phyloP scores from a whole-genome alignment of 1,140 invertebrate genomes.

The Tetragonula clypearis region DNA sequence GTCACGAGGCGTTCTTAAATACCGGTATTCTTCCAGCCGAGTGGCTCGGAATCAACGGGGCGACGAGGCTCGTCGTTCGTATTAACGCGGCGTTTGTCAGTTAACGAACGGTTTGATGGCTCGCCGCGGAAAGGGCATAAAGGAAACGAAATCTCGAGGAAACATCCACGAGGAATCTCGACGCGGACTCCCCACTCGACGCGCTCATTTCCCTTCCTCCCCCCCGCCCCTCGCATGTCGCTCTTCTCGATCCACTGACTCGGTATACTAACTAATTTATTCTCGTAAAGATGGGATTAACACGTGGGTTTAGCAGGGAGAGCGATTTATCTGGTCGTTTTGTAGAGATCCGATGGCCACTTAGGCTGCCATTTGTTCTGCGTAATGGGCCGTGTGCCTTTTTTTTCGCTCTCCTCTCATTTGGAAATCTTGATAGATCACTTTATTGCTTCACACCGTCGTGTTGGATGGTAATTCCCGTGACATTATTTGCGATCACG shows the following conservation, averaged over 20 bases:
- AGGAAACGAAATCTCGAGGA: slow-evolving; percentile 20
- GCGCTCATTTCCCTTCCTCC: slow-evolving; percentile 28
- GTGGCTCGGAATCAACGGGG: slow-evolving; percentile 14
- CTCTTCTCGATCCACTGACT: neutral
- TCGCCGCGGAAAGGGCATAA: slow-evolving; percentile 21
- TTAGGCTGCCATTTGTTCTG: slow-evolving; percentile 17
- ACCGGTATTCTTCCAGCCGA: slow-evolving; percentile 46
- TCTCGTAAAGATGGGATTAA: slow-evolving; percentile 70
- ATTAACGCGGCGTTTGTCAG: slow-evolving; percentile 46
- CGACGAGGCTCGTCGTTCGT: slow-evolving; percentile 19
- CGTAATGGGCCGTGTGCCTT: neutral
- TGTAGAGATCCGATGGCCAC: neutral
- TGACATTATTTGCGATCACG: neutral
- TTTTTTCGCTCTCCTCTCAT: neutral
- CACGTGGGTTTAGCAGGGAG: neutral
- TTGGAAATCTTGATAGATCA: neutral
- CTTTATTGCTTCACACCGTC: neutral
- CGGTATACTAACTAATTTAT: slow-evolving; percentile 71
- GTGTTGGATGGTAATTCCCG: neutral
- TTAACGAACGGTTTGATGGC: slow-evolving; percentile 48
- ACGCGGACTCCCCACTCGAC: neutral
- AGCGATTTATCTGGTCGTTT: slow-evolving; percentile 27
- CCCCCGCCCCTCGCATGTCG: neutral
- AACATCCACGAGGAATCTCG: slow-evolving; percentile 34
- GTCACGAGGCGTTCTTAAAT: slow-evolving; percentile 12